Conservation (phyloP, 2,797 vertebrate species). For the Sphenodon punctatus region DNA sequence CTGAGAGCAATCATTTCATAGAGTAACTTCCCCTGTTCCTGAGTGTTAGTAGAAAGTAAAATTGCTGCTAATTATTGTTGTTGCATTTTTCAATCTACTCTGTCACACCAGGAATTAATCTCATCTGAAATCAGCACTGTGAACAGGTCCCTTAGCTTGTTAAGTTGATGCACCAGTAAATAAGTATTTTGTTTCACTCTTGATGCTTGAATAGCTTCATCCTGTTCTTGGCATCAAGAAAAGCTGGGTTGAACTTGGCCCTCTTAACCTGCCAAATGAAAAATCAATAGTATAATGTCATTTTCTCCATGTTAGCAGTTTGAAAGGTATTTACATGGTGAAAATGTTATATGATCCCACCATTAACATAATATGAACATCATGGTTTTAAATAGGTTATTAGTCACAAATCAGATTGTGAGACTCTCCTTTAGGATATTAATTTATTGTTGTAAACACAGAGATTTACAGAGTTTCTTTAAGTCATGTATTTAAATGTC, state of each 20-base stretch:
- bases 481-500: not conserved
- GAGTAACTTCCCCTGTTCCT: conserved; percentile 5
- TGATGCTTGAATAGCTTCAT: conserved; percentile 42
- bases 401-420: conserved; percentile 44
- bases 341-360: conserved; percentile 44
- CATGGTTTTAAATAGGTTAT: conserved; percentile 29
- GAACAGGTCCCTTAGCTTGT: conserved; percentile 44
- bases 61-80: conserved; percentile 49
- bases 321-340: conserved; percentile 42
- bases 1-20: conserved; percentile 15
- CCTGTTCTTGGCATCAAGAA: conserved; percentile 40
- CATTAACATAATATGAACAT: conserved; percentile 47
- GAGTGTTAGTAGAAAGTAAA: conserved; percentile 27
- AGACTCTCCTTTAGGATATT: conserved; percentile 30
- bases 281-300: conserved; percentile 53
- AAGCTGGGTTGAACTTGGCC: conserved; percentile 43
- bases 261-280: conserved; percentile 58
- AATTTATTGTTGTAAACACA: conserved; percentile 7
- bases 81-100: conserved; percentile 31
- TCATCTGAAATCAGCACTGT: conserved; percentile 34
- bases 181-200: conserved; percentile 53
- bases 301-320: conserved; percentile 38
- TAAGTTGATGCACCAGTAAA: conserved; percentile 52
- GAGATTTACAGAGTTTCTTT: not conserved
- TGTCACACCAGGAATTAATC: conserved; percentile 43